A percentile compares a stretch with the other conserved stretches of the same genome.
Evolutionary conservation across 2,113 vertebrate genomes (phyloP).

Genomic region (Marmota monax): DNA sequence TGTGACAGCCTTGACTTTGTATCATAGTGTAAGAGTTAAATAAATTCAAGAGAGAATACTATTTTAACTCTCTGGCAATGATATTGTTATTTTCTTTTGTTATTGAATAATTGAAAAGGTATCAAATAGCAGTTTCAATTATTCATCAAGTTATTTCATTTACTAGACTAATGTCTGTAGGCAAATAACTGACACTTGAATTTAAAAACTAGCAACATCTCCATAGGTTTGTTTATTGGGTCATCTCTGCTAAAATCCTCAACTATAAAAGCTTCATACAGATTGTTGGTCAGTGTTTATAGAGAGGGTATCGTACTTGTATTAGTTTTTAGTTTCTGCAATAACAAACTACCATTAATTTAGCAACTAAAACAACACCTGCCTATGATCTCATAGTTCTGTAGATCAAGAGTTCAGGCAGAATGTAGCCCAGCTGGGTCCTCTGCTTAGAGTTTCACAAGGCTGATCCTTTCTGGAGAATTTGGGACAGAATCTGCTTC

Average conservation of each 20-base stretch:
- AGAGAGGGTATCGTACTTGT: not conserved
- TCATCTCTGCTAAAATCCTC: constrained; percentile 58
- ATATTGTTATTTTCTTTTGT: constrained; percentile 81
- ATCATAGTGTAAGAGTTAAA: constrained; percentile 73
- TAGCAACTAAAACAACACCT: not conserved
- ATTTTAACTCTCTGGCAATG: constrained; percentile 80
- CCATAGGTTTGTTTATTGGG: constrained; percentile 69
- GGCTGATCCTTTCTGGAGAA: not conserved
- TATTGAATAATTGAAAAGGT: constrained; percentile 86
- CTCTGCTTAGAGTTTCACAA: not conserved
- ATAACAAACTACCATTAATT: not conserved
- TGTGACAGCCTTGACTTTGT: not conserved
- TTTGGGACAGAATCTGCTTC: not conserved
- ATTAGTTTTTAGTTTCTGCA: not conserved
- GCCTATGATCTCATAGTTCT: not conserved
- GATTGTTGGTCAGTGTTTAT: not conserved
- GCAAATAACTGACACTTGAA: constrained; percentile 84
- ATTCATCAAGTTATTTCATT: constrained; percentile 86
- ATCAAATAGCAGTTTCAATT: constrained; percentile 87
- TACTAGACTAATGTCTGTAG: constrained; percentile 83
- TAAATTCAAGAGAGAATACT: constrained; percentile 81
- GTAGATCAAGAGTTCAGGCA: not conserved
- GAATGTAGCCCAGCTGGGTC: not conserved
- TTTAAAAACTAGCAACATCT: constrained; percentile 78
- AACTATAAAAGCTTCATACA: constrained; percentile 31